Conservation (phyloP, 1,140 invertebrate species). For the Cydia strobilella region DNA sequence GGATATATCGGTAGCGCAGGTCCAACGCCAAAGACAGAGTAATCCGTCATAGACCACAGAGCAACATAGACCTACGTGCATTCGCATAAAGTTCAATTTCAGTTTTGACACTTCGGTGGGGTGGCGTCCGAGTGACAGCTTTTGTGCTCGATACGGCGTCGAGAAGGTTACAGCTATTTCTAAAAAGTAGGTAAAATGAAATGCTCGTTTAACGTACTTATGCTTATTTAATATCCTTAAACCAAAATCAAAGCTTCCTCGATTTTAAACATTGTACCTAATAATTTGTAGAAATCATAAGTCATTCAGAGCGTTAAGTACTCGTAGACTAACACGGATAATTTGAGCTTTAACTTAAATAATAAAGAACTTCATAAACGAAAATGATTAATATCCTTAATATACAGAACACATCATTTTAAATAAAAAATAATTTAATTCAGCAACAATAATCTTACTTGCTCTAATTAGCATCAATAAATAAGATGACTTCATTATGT, state of each 20-base stretch:
- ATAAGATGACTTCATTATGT: conserved; percentile 74
- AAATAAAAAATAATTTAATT: conserved; percentile 76
- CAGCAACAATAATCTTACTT: conserved; percentile 67
- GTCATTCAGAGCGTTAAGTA: conserved; percentile 15
- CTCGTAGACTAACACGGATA: conserved; percentile 44
- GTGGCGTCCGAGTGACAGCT: no score
- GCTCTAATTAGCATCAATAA: conserved; percentile 73
- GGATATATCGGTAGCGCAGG: no score
- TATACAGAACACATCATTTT: conserved; percentile 73
- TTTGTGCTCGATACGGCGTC: no score
- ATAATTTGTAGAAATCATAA: conserved; percentile 50
- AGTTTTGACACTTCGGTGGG: no score
- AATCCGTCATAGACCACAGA: no score
- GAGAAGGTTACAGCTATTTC: no score
- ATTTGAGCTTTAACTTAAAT: conserved; percentile 66
- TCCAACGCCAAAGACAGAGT: no score
- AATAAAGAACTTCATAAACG: conserved; percentile 59
- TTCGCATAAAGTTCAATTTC: no score
- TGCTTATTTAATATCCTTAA: conserved; percentile 71
- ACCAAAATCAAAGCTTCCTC: conserved; percentile 57
- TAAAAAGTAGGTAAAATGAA: conserved; percentile 46
- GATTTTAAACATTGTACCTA: conserved; percentile 54
- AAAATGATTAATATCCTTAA: conserved; percentile 65
- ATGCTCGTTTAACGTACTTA: conserved; percentile 54
- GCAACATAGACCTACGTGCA: no score